These are phyloP conservation scores for Palythoa grandis DNA, from an alignment of 92 coral and sea anemone species.

Conservation along the genomic window DNA sequence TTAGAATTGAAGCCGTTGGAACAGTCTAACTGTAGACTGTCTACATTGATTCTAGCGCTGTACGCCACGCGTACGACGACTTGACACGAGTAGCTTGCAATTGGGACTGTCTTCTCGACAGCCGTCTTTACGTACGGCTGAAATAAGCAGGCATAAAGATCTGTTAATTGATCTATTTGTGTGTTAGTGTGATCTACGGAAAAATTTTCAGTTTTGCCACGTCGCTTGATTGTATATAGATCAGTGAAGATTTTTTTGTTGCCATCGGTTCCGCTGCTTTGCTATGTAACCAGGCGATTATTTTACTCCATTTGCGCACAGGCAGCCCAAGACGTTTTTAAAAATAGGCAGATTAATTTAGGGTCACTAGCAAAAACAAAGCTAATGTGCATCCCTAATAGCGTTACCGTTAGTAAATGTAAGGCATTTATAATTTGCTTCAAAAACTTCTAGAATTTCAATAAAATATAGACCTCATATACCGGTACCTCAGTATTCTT, in stretches of 20 bases:
- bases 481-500: no score
- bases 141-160: neutral
- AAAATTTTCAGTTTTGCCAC: neutral
- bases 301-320: neutral
- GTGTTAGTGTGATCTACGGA: neutral
- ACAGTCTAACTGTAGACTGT: neutral
- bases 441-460: no score
- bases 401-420: no score
- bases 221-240: neutral
- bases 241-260: neutral
- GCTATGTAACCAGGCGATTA: conserved; percentile 24
- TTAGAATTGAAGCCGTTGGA: neutral
- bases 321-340: neutral
- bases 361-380: neutral
- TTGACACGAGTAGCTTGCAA: neutral
- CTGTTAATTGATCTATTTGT: neutral
- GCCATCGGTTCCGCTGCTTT: neutral
- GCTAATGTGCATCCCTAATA: no score
- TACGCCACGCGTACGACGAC: neutral
- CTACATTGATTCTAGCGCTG: neutral
- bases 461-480: no score
- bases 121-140: neutral
- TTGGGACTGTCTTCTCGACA: neutral
- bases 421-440: no score
- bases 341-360: neutral